These are phyloP conservation scores for Megaceryle alcyon DNA, from an alignment of 2,797 vertebrate species.

Conservation along the genomic window DNA sequence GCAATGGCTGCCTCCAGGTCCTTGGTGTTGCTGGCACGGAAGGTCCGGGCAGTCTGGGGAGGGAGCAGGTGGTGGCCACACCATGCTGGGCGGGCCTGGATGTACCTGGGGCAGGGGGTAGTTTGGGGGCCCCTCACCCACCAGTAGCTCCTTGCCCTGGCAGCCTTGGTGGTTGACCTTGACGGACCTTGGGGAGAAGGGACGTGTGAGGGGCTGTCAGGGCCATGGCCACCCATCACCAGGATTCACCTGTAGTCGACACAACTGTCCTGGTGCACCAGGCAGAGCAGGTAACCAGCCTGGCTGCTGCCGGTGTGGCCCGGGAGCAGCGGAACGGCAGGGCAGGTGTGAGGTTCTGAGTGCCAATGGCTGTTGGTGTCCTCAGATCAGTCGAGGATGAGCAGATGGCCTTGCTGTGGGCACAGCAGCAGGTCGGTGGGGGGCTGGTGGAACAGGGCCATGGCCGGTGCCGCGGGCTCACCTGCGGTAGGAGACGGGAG, in stretches of 20 bases:
- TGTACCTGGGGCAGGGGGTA: neutral
- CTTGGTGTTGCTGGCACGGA: neutral
- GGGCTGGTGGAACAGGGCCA: neutral
- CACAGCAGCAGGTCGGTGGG: neutral
- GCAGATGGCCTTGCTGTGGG: constrained; percentile 80
- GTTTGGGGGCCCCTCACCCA: neutral
- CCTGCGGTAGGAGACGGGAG: constrained; percentile 70
- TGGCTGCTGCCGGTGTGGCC: constrained; percentile 86
- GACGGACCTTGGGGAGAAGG: neutral
- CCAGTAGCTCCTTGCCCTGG: neutral
- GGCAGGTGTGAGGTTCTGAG: constrained; percentile 36
- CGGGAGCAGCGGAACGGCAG: constrained; percentile 85
- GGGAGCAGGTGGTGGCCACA: neutral
- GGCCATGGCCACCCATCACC: neutral
- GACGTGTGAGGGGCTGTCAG: too few relatives aligned
- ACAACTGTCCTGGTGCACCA: constrained; percentile 75
- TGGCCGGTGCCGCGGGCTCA: constrained; percentile 40
- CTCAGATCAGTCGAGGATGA: constrained; percentile 86
- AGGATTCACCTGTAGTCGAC: constrained; percentile 82
- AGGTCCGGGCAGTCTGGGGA: neutral
- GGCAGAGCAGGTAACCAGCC: constrained; percentile 81
- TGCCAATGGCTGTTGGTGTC: neutral
- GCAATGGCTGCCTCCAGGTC: neutral
- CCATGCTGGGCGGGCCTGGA: neutral
- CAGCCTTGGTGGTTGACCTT: constrained; percentile 88